A percentile compares a stretch with the other conserved stretches of the same genome.
These are phyloP conservation scores for Phyllotreta striolata DNA, from an alignment of 2,888 invertebrate species.

Conservation along the genomic window DNA sequence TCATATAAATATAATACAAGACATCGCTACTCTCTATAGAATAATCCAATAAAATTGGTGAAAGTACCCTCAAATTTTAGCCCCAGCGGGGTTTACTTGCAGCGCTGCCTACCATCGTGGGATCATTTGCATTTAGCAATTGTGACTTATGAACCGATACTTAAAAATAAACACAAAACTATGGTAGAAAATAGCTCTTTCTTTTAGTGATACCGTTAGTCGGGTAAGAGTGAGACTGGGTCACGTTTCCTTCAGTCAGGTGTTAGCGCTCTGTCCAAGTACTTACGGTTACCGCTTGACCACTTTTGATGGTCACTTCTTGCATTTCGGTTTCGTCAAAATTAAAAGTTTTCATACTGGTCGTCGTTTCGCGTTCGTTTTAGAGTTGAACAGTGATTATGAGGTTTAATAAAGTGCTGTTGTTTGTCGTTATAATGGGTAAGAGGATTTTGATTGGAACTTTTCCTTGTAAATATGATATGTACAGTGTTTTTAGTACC, in stretches of 20 bases:
- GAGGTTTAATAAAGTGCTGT: constrained; percentile 49
- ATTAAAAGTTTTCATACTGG: constrained; percentile 20
- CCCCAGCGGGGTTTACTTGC: no score
- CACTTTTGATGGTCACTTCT: constrained; percentile 33
- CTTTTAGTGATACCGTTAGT: constrained; percentile 53
- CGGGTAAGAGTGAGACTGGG: constrained; percentile 44
- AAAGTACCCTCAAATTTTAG: no score
- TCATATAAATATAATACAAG: no score
- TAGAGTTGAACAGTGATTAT: constrained; percentile 43
- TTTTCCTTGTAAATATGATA: constrained; percentile 25
- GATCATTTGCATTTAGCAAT: constrained; percentile 5
- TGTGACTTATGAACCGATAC: constrained; percentile 12
- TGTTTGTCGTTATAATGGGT: constrained; percentile 51
- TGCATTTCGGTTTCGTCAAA: constrained; percentile 19
- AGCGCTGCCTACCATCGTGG: no score
- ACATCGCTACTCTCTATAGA: no score
- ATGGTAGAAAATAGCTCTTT: constrained; percentile 33
- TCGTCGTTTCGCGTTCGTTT: constrained; percentile 26
- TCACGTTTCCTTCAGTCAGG: constrained; percentile 40
- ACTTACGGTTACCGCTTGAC: constrained; percentile 30
- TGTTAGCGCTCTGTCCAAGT: constrained; percentile 34
- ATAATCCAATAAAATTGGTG: no score
- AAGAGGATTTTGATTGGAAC: constrained; percentile 28
- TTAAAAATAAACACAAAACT: constrained; percentile 5
- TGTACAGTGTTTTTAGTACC: constrained; percentile 27